Percentiles rank a stretch among this genome's conserved stretches.
Evolutionary conservation across 2,888 invertebrate species (phyloP).

Genomic region (Nasonovia ribisnigri): DNA sequence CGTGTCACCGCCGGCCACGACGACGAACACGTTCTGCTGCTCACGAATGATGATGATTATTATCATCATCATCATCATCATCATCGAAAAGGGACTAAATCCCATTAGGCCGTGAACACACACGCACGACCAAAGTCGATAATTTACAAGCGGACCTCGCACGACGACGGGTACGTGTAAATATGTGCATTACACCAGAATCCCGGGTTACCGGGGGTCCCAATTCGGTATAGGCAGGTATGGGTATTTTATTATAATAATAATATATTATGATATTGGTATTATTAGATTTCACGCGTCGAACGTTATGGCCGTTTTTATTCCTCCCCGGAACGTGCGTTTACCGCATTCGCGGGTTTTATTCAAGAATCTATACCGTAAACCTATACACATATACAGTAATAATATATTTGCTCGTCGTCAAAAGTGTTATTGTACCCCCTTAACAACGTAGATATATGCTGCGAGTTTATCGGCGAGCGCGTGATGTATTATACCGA

Average conservation of each 20-base stretch:
- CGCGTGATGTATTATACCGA: neutral
- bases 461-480: neutral
- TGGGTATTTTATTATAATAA: neutral
- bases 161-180: neutral
- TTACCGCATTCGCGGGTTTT: neutral
- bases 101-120: neutral
- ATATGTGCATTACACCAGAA: neutral
- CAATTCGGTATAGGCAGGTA: neutral
- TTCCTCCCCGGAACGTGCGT: neutral
- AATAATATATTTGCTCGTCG: neutral
- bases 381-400: neutral
- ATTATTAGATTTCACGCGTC: neutral
- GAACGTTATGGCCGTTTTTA: neutral
- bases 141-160: neutral
- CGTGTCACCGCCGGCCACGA: neutral
- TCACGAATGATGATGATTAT: neutral
- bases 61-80: too few species aligned
- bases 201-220: neutral
- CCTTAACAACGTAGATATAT: neutral
- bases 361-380: neutral
- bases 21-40: neutral
- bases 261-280: neutral
- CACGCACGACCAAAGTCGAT: slow-evolving; percentile 2
- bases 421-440: neutral
- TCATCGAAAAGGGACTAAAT: slow-evolving; percentile 6